Evolutionary conservation across 2,797 vertebrate genomes (phyloP).

Genomic region (Siniperca obscura): DNA sequence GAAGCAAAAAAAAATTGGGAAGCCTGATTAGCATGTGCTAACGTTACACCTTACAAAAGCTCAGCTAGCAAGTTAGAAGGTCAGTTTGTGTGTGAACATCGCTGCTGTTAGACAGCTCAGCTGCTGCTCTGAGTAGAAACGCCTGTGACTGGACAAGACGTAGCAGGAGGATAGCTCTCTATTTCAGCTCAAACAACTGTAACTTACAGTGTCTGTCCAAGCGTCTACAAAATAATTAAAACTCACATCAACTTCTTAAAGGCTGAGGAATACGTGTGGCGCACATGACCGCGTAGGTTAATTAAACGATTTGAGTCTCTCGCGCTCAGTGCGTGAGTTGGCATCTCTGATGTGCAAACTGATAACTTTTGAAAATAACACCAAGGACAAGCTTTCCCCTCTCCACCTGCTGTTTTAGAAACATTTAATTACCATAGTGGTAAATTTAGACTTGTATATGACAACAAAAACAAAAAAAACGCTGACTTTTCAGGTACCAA

Average conservation of each 20-base stretch:
- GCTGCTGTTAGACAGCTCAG: neutral
- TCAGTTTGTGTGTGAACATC: neutral
- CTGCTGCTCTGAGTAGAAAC: neutral
- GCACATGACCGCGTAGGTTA: neutral
- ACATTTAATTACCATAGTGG: rapidly evolving
- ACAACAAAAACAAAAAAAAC: too few relatives aligned
- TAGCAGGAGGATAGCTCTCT: neutral
- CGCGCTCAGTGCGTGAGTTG: neutral
- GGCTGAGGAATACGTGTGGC: too few relatives aligned
- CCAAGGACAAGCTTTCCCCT: rapidly evolving
- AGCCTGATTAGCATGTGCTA: neutral
- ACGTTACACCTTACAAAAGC: neutral
- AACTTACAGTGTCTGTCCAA: neutral
- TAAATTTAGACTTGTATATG: neutral
- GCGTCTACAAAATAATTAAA: neutral
- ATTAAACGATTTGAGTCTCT: neutral
- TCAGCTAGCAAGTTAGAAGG: neutral
- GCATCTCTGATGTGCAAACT: neutral
- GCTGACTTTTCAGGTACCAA: neutral
- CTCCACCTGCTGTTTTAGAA: rapidly evolving
- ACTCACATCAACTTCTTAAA: neutral
- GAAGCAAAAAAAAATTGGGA: neutral
- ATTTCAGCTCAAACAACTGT: too few relatives aligned
- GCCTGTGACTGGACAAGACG: neutral
- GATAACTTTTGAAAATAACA: neutral